Evolutionary conservation across 2,888 invertebrate genomes (phyloP), one percentile per base, ranked within the genome.

Genomic region (Sialis fuliginosa): DNA sequence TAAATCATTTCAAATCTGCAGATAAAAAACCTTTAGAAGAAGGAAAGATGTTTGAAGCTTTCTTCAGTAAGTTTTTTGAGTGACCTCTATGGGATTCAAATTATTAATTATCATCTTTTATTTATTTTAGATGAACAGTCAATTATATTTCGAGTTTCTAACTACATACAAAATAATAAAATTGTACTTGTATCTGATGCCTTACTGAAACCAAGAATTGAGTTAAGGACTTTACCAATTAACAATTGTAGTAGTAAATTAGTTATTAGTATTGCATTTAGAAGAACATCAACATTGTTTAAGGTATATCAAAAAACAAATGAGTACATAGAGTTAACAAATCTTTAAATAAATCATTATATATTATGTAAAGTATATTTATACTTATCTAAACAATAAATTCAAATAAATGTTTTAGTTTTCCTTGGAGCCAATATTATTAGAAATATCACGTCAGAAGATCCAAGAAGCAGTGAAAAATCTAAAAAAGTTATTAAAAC

Each of bases 241-340:
- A 42, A 37, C 12, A 40, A 30, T 4, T 34, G 12, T 8, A 33
- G 10, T 30, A 49, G 40, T 44, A 37, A 44, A 8, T 44, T 49
- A 7, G 32, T 46, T n/a, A 46, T 49, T 31, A 44, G 44, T 30
- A n/a, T 49, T 5, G 31, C 46, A 41, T 49, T 49, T 46, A 45
- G 49, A n/a, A 33, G 49, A 37, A 40, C 49, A 8, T 49, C 49
- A 6, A 44, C 49, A 7, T 46, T 49, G 22, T 46, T 49, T 44
- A 45, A 49, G 40, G 49, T 48, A 42, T n/a, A 37, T 44, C 9
- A 31, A 6, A 6, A 30, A 5, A 6, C 6, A 35, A 5, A 35
- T 5, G 4, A 4, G 4, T 35, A 5, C 10, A n/a, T 35, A 10
- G 9, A n/a, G 10, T n/a, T 35, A n/a, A 35, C 9, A 10, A 10